These are phyloP conservation scores for Marisa cornuarietis DNA, from an alignment of 1,140 invertebrate genomes.

Conservation along the genomic window DNA sequence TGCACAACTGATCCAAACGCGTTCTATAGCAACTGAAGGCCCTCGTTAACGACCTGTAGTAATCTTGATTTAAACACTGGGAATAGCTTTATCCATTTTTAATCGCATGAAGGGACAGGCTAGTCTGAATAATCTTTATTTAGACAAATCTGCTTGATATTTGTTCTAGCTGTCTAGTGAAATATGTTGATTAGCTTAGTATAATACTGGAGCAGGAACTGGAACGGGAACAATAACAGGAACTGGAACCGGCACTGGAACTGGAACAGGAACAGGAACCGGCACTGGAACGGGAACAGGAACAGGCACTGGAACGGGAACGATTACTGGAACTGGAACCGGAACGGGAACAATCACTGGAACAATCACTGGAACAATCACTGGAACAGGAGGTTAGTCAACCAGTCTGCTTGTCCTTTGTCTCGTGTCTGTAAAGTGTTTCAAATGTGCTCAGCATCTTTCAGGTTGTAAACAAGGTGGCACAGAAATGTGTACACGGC, in stretches of 20 bases:
- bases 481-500: neutral
- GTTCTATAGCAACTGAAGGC: too few relatives aligned
- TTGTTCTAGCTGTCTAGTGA: too few relatives aligned
- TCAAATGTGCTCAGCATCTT: neutral
- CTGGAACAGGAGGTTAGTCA: neutral
- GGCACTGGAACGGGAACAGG: neutral
- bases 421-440: too few relatives aligned
- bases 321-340: neutral
- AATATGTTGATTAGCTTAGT: too few relatives aligned
- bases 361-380: neutral
- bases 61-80: too few relatives aligned
- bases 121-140: too few relatives aligned
- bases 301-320: constrained; percentile 4
- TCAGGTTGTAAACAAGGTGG: neutral
- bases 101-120: too few relatives aligned
- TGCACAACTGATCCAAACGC: too few relatives aligned
- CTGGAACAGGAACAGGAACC: neutral
- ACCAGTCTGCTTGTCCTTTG: neutral
- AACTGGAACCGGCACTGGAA: constrained; percentile 2
- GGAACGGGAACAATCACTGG: neutral
- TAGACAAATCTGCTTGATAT: too few relatives aligned
- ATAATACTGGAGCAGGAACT: neutral
- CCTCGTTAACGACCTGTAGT: too few relatives aligned
- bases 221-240: neutral
- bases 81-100: too few relatives aligned